phyloP scores from a whole-genome alignment of 2,113 vertebrate species.

The Willisornis vidua region DNA sequence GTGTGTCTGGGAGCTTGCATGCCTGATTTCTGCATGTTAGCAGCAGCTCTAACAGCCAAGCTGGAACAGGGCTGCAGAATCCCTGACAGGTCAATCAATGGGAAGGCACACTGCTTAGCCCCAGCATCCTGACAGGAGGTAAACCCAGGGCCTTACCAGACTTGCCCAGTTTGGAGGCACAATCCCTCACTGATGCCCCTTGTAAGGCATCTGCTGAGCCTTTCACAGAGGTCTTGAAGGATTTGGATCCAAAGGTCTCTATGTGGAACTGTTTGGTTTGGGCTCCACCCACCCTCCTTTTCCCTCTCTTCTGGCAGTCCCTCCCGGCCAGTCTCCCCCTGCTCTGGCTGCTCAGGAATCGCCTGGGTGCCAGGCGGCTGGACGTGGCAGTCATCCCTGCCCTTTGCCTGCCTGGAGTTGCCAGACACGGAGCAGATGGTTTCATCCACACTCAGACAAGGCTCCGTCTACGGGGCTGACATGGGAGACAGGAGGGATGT shows the following conservation, averaged over 20 bases:
- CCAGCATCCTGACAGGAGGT: not conserved
- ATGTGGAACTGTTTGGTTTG: not conserved
- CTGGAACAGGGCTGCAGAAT: not conserved
- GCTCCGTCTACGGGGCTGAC: not conserved
- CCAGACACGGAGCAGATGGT: slow-evolving; percentile 57
- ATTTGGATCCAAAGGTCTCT: not conserved
- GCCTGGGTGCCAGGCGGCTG: not conserved
- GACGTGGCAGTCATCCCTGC: not conserved
- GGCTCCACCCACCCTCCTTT: not conserved
- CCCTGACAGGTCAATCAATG: not conserved
- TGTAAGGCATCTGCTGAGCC: not conserved
- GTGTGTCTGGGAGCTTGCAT: not conserved
- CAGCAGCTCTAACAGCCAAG: not conserved
- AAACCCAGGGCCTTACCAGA: not conserved
- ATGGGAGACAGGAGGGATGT: not conserved
- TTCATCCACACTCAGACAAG: not conserved
- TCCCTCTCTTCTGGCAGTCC: not conserved
- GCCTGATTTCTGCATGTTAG: not conserved
- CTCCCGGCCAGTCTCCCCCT: accelerated
- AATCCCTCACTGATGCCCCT: not conserved
- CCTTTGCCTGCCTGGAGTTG: not conserved
- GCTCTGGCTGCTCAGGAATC: not conserved
- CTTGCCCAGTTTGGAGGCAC: not conserved
- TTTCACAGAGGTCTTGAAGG: not conserved
- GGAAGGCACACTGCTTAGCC: not conserved